Base-by-base conservation (phyloP, 2,888 invertebrate genomes). In the Pachydiplax longipennis region DNA sequence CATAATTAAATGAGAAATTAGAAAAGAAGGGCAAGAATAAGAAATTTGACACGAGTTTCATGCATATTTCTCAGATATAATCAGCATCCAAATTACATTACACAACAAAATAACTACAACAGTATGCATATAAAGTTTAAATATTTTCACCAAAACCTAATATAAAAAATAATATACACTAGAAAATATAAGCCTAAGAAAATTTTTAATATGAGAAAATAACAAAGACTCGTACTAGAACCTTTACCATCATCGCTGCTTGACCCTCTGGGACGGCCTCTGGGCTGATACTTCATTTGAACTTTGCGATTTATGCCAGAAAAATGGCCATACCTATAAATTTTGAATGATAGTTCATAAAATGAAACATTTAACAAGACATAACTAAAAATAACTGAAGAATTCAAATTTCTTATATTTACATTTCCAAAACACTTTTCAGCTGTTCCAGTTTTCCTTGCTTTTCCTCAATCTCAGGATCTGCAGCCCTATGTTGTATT, bases 301-400 rank as follows among this genome's bases (percentile, higher is more conserved):
- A 99, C 99, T 95, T 99, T 99, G 92, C 99, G 97, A 95, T 99
- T 99, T 93, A 99, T 99, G 81, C 99, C 99, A 83, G 99, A 99
- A 95, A 99, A 99, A 95, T 99, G 99, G 0, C 99, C 99, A 94
- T 99, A 99, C 98, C 98, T 98, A 93, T 2, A 12, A 90, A 91
- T 83, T 81, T 15, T 91, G 91, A 65, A 6, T 61, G 18, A 8
- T 90, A 3, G n/a, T 18, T n/a, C 25, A 61, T 25, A 91, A 8
- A 31, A 22, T n/a, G 12, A 25, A 81, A 65, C 90, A 48, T 15
- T 90, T 61, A 91, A 65, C 44, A 35, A 35, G n/a, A 90, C 44
- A 44, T 80, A 10, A 58, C n/a, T 25, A 40, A 90, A 1, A 22
- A 82, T 22, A 48, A 65, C 48, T 13, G 2, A 40, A 40, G 35